Evolutionary conservation across 2,888 invertebrate species (phyloP), one percentile per base, ranked within the genome.

Genomic region (Aleiodes alternator): DNA sequence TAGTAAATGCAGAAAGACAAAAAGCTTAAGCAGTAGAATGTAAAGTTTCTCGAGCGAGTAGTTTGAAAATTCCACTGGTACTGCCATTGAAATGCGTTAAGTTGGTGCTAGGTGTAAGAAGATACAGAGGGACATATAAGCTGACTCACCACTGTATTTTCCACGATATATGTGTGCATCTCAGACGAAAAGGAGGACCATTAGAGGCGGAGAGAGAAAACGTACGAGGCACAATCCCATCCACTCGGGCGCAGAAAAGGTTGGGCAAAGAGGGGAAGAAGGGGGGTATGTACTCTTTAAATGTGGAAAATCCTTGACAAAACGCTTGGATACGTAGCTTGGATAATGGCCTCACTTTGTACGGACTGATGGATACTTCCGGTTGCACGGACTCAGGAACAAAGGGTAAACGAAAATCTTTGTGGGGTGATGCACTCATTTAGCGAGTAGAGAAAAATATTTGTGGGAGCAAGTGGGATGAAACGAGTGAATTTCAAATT

Each of bases 321-420:
- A 80, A 80, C 76, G 78, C 77, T 78, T 76, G 79, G 80, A 80
- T 81, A 82, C 78, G 79, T 81, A 75, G 75, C 73, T 69, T 29
- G 68, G 76, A 77, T 81, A 81, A 82, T 81, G 79, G 79, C 76
- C 76, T 79, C 81, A 79, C 80, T 82, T 82, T 82, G 82, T 82
- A 80, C 78, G 73, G 74, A 78, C 79, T 81, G 82, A 80, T 80
- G 79, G 76, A 81, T 81, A 80, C 82, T 81, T 81, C 79, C 79
- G 79, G 80, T 75, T 70, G 76, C 76, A 75, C 73, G 80, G 73
- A 78, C 72, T 64, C 70, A 43, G 55, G 48, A 64, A 72, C 64
- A 72, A 66, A 64, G 29, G 55, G 12, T 38, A 34, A 23, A 8
- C 38, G 43, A 55, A 72, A 72, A 66, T 66, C 29, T 72, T 14